Evolutionary conservation across 1,140 invertebrate genomes (phyloP), one percentile per base, ranked within the genome.

Genomic region (Aporrectodea caliginosa): DNA sequence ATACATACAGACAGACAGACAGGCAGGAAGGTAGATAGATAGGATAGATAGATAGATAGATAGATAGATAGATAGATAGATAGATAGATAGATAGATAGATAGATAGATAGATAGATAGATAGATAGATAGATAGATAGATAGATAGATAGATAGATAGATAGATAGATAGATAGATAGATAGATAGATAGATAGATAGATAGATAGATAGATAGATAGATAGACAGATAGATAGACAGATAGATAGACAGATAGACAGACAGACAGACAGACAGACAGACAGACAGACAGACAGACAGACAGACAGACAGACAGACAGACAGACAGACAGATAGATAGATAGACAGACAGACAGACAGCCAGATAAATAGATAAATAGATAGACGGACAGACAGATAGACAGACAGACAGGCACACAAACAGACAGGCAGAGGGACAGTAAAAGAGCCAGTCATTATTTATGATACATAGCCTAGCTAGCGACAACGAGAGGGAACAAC

Each of bases 241-340:
- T 6, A 58, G 43, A 58, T 12, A 58, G 43, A 58, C 6, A 58
- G 22, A 58, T 6, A 58, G 43, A 58, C 43, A 58, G 43, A 58
- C 43, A 58, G 43, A 58, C 43, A 58, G 43, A 58, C 43, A 58
- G 43, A 58, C 43, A 58, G 43, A 58, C 43, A 58, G 43, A 58
- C 43, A 58, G 43, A 58, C 43, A 58, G 43, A 58, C 43, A 58
- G 43, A 58, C n/a, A n/a, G n/a, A n/a, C n/a, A n/a, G n/a, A n/a
- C n/a, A n/a, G n/a, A n/a, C n/a, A n/a, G n/a, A n/a, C n/a, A n/a
- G n/a, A n/a, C n/a, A n/a, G n/a, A n/a, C n/a, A n/a, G n/a, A n/a
- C n/a, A n/a, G n/a, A n/a, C n/a, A n/a, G n/a, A n/a, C n/a, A n/a
- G n/a, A n/a, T n/a, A n/a, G n/a, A n/a, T n/a, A n/a, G n/a, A n/a